phyloP scores from a whole-genome alignment of 2,113 vertebrate genomes.

The Mola mola region DNA sequence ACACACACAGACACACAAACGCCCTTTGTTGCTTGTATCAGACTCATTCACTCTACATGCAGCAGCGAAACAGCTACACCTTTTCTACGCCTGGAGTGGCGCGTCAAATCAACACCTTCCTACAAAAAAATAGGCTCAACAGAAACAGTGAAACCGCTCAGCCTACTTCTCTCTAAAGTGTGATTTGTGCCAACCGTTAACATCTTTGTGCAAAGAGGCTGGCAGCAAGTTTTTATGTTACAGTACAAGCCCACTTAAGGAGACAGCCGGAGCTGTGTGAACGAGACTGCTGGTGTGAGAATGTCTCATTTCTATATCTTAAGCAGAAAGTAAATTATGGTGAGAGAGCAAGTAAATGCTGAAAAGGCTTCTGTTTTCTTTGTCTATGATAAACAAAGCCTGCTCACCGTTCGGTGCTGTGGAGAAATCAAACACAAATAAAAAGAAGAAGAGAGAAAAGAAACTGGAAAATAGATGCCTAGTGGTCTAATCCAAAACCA shows the following conservation, averaged over 20 bases:
- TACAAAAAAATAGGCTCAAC: constrained; percentile 57
- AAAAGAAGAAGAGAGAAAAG: not conserved
- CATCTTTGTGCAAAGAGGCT: constrained; percentile 31
- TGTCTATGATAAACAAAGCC: constrained; percentile 11
- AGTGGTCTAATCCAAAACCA: constrained; percentile 8
- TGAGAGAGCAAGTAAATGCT: constrained; percentile 12
- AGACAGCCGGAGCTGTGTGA: constrained; percentile 53
- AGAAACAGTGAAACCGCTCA: constrained; percentile 37
- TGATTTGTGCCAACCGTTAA: constrained; percentile 27
- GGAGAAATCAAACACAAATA: constrained; percentile 2
- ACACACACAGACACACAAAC: too few relatives aligned
- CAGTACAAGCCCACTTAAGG: constrained; percentile 39
- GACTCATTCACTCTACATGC: constrained; percentile 41
- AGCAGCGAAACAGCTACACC: constrained; percentile 28
- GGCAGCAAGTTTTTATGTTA: constrained; percentile 56
- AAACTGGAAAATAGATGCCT: not conserved
- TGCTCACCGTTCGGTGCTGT: not conserved
- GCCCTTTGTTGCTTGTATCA: constrained; percentile 44
- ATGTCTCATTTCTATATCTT: constrained; percentile 54
- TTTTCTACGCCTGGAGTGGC: too few relatives aligned
- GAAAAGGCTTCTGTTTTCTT: constrained; percentile 18
- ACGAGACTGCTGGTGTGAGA: constrained; percentile 59
- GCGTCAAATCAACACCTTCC: constrained; percentile 48
- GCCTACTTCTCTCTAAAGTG: constrained; percentile 15
- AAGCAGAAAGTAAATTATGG: constrained; percentile 18